Base-by-base conservation (phyloP, 2,888 invertebrate genomes). In the Bibio marci region DNA sequence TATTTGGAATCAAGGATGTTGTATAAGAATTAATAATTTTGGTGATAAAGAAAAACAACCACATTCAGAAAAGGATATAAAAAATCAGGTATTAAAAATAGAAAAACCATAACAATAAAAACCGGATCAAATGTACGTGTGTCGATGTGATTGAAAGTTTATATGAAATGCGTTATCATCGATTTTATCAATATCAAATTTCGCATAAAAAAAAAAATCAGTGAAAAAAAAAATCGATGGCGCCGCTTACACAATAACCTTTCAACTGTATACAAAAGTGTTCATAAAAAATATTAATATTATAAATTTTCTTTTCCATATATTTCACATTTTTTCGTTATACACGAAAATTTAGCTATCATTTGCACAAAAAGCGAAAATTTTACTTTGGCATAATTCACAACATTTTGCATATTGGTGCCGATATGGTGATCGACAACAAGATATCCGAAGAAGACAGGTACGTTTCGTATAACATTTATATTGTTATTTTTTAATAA, bases 381-480 rank as follows among this genome's bases (percentile, higher is more conserved):
- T 58, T 41, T 56, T 57, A 50, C 46, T 61, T 35, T 61, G 61
- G 61, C 56, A 61, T 46, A 60, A 61, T 45, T 54, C 75, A 67
- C 63, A 77, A 71, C 65, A 72, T 69, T 55, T 72, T 70, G 63
- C 74, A 64, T 65, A 75, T 57, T 78, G 76, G 74, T 76, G 77
- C 59, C 70, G 78, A 47, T 77, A 79, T 49, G 77, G 76, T 41
- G 71, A 71, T 56, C 70, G 73, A 37, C 73, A 72, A 51, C 70
- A 72, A 55, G 73, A 73, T 59, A 70, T 72, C 61, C 69, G 74
- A 54, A 70, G 72, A 63, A 69, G 74, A 66, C 74, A 76, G 70
- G 77, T 76, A 69, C 5, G 22, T 22, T n/a, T n/a, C n/a, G n/a
- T n/a, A n/a, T n/a, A n/a, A n/a, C n/a, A n/a, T n/a, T n/a, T n/a